These are phyloP conservation scores for Leptopilina clavipes DNA, from an alignment of 1,140 invertebrate genomes.

Conservation along the genomic window DNA sequence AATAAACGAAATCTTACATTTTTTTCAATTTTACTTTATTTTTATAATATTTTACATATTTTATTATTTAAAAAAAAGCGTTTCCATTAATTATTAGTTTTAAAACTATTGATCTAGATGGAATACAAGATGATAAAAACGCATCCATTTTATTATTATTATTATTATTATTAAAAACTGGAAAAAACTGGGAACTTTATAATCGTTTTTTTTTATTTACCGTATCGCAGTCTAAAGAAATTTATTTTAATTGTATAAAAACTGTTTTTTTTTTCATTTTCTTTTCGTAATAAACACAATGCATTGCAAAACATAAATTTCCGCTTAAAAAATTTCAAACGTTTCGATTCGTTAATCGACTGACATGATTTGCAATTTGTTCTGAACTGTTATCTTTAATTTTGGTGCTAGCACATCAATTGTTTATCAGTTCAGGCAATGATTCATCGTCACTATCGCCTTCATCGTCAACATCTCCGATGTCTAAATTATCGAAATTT, in stretches of 20 bases:
- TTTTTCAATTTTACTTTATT: not conserved
- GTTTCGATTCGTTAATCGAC: not conserved
- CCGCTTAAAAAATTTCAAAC: not conserved
- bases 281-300: not conserved
- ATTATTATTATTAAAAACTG: no score
- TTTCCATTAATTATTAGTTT: slow-evolving; percentile 2
- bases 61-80: slow-evolving; percentile 9
- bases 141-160: not conserved
- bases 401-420: not conserved
- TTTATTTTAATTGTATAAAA: slow-evolving; percentile 14
- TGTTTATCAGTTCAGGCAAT: slow-evolving; percentile 76
- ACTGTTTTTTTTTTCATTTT: not conserved
- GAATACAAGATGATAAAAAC: not conserved
- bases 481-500: slow-evolving; percentile 73
- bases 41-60: slow-evolving; percentile 14
- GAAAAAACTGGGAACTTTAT: slow-evolving; percentile 10
- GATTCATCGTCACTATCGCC: slow-evolving; percentile 78
- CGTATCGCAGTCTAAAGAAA: not conserved
- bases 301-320: slow-evolving; percentile 11
- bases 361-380: slow-evolving; percentile 5
- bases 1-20: no score
- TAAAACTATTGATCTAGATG: not conserved
- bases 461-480: slow-evolving; percentile 63
- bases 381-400: not conserved
- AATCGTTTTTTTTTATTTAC: not conserved